Percentiles rank a stretch among this genome's conserved stretches.
phyloP scores from a whole-genome alignment of 1,140 invertebrate genomes.

The Mycetomoellerius zeteki region DNA sequence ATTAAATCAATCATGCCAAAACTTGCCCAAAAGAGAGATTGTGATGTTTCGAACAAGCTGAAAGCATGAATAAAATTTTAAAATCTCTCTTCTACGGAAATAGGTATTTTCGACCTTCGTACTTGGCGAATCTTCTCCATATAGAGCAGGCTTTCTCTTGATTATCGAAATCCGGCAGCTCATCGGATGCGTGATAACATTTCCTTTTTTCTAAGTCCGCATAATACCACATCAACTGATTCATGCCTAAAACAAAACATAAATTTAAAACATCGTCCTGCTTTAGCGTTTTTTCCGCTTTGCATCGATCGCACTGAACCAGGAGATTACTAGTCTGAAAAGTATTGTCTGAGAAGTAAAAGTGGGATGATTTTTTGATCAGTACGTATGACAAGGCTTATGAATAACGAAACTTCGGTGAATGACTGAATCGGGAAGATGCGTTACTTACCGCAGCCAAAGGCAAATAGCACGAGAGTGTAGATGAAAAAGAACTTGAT shows the following conservation, averaged over 20 bases:
- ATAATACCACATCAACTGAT: conserved; percentile 98
- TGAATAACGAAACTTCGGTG: not conserved
- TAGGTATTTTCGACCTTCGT: conserved; percentile 72
- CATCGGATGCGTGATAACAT: conserved; percentile 92
- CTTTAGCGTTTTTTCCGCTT: not conserved
- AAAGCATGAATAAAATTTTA: conserved; percentile 73
- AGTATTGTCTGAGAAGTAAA: not conserved
- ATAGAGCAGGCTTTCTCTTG: conserved; percentile 94
- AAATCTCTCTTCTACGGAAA: not conserved
- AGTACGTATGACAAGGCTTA: not conserved
- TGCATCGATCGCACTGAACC: not conserved
- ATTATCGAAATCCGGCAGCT: conserved; percentile 91
- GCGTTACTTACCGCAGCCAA: conserved; percentile 92
- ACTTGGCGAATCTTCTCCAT: conserved; percentile 96
- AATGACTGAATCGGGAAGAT: conserved; percentile 41
- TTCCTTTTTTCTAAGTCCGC: conserved; percentile 95
- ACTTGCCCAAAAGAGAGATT: conserved; percentile 97
- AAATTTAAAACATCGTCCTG: not conserved
- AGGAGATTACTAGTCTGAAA: not conserved
- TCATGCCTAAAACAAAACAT: conserved; percentile 89
- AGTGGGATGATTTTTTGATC: conserved; percentile 18
- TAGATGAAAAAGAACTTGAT: conserved; percentile 98
- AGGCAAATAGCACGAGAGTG: conserved; percentile 95
- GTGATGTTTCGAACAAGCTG: conserved; percentile 97
- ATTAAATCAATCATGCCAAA: conserved; percentile 96